Evolutionary conservation across 2,113 vertebrate species (phyloP), one percentile per base, ranked within the genome.

Genomic region (Hydropotes inermis): DNA sequence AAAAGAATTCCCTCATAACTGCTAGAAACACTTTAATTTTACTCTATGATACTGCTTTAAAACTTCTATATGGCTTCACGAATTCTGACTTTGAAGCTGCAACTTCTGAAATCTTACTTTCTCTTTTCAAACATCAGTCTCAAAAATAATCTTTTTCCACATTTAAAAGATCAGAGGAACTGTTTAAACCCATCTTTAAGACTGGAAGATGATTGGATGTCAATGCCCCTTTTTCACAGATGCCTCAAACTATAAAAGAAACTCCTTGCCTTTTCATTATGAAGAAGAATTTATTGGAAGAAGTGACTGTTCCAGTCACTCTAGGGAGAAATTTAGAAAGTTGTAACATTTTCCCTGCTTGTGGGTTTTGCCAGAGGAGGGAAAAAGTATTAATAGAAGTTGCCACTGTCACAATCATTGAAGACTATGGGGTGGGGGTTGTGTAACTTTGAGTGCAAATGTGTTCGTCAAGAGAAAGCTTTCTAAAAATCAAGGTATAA

Each of bases 121-220:
- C 94, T 97, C 76, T 82, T 47, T 82, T 96, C 92, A 88, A 95
- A 91, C 84, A 79, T 67, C 89, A n/a, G 94, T 94, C 95, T 98
- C 87, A 95, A 94, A 95, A 96, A 74, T 96, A 92, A 97, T 92
- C 85, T 61, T 96, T 96, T 88, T 67, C 85, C 96, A 89, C 97
- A 89, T 96, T 96, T 95, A 89, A 86, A 93, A 92, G 50, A 96
- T 97, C 90, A 96, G 87, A 97, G 88, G 58, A 64, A 76, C 60
- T 61, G 33, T 97, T 96, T 85, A 97, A 98, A 94, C 45, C 67
- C 45, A 55, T 95, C 84, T 96, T 58, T 82, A 82, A 94, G 89
- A 87, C 28, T 96, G 74, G 55, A 39, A 47, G 17, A 9, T 39
- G 84, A 88, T 1, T 27, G 25, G 87, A 74, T 14, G 33, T 82